Base-by-base conservation (phyloP, 2,113 vertebrate genomes). In the Callospermophilus lateralis region DNA sequence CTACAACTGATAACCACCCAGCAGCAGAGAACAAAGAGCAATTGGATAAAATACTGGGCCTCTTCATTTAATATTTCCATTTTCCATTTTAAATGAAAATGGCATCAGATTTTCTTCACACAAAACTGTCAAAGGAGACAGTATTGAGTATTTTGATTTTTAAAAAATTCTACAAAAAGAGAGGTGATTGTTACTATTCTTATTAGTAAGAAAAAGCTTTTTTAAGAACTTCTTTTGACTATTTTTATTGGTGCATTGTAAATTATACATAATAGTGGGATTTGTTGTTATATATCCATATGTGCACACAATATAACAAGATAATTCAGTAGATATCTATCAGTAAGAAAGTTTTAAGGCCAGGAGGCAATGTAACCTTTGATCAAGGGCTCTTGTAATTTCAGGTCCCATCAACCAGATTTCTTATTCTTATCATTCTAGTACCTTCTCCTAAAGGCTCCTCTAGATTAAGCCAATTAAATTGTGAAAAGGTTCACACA, bases 401-500 rank as follows among this genome's bases (percentile, higher is more conserved):
- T 87, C 81, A 92, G 48, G 77, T 67, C 61, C 94, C 93, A 93
- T 90, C 58, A 78, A 74, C 30, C 58, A 48, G 63, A 53, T n/a
- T 70, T 84, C 93, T 93, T 70, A 67, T 65, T 96, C 84, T 97
- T 89, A 84, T 32, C 74, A 86, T 96, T 94, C 74, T 94, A 94
- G 39, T 76, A 89, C 91, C 55, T 93, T 96, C 77, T 92, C 86
- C 81, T 96, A 90, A 93, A 80, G 51, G 8, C 61, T 89, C 58
- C 48, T 89, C 68, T 63, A 89, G 80, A 97, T 87, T 95, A 96
- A 92, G 30, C 42, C 79, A 93, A 96, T 98, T 96, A 97, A 93
- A 96, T 96, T 96, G 86, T 95, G 91, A 84, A 96, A 96, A 96
- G 94, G 79, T 87, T 94, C 97, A 96, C 68, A 96, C 26, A 94